Conservation (phyloP, 2,797 vertebrate genomes). For the Antennarius maculatus region DNA sequence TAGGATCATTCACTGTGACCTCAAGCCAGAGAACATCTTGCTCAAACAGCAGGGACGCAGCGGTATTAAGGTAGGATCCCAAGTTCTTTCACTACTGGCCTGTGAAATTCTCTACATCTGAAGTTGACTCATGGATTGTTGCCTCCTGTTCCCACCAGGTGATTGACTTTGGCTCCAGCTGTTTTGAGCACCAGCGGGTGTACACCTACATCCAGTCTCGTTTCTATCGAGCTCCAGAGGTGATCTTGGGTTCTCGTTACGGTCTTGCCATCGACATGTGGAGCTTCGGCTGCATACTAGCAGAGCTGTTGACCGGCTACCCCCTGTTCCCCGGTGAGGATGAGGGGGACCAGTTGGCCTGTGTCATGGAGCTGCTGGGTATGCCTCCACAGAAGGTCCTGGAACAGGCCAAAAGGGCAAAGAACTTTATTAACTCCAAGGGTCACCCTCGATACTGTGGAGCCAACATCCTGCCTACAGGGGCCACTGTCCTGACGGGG, state of each 20-base stretch:
- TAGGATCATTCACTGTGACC: conserved; percentile 97
- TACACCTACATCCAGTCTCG: conserved; percentile 99
- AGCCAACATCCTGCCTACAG: conserved; percentile 86
- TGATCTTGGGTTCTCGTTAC: conserved; percentile 94
- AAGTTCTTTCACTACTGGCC: background rate
- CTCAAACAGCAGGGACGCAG: conserved; percentile 96
- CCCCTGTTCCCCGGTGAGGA: conserved; percentile 97
- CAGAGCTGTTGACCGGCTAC: conserved; percentile 95
- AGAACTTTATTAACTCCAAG: conserved; percentile 98
- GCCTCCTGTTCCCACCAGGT: conserved; percentile 65
- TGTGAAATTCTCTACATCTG: background rate
- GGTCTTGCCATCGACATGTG: conserved; percentile 98
- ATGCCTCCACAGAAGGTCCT: conserved; percentile 93
- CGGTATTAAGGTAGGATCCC: conserved; percentile 89
- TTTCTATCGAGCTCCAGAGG: conserved; percentile 95
- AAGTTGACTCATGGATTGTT: conserved; percentile 1
- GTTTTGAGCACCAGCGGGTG: conserved; percentile 97
- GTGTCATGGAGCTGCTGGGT: conserved; percentile 96
- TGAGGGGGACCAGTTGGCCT: conserved; percentile 95
- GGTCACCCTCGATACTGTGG: conserved; percentile 97
- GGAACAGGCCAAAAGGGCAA: conserved; percentile 93
- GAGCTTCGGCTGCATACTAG: conserved; percentile 98
- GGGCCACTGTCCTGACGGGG: conserved; percentile 87
- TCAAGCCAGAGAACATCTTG: conserved; percentile 98
- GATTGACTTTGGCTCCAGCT: conserved; percentile 98